These are phyloP conservation scores for Gryllus longicercus DNA, from an alignment of 2,888 invertebrate genomes.

Conservation along the genomic window DNA sequence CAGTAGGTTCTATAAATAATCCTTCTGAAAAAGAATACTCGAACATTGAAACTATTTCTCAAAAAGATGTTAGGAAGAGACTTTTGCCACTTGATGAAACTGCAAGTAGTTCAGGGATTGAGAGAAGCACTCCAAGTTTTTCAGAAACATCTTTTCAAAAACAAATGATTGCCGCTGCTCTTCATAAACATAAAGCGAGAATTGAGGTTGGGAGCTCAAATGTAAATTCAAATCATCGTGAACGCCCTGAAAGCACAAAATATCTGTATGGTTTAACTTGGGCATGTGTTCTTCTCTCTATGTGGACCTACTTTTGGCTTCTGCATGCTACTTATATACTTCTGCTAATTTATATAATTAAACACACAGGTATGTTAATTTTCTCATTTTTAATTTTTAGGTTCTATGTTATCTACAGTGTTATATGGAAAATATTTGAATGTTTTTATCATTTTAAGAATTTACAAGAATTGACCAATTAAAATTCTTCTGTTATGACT, in stretches of 20 bases:
- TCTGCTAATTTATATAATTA: constrained; percentile 65
- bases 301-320: constrained; percentile 85
- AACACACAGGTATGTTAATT: constrained; percentile 49
- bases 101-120: neutral
- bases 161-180: neutral
- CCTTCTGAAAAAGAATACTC: too few species aligned
- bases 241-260: constrained; percentile 52
- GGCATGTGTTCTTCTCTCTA: constrained; percentile 75
- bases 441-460: neutral
- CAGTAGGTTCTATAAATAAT: too few species aligned
- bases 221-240: neutral
- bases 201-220: neutral
- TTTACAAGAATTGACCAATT: neutral
- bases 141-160: neutral
- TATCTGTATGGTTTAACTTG: constrained; percentile 77
- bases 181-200: neutral
- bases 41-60: too few species aligned
- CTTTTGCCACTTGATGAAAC: neutral
- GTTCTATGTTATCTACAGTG: constrained; percentile 50
- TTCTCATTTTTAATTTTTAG: constrained; percentile 50
- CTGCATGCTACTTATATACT: constrained; percentile 74
- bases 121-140: neutral
- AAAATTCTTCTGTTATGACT: too few species aligned
- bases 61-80: neutral
- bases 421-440: constrained; percentile 18